Base-by-base conservation (phyloP, 2,113 vertebrate genomes). In the Microtus oregoni region DNA sequence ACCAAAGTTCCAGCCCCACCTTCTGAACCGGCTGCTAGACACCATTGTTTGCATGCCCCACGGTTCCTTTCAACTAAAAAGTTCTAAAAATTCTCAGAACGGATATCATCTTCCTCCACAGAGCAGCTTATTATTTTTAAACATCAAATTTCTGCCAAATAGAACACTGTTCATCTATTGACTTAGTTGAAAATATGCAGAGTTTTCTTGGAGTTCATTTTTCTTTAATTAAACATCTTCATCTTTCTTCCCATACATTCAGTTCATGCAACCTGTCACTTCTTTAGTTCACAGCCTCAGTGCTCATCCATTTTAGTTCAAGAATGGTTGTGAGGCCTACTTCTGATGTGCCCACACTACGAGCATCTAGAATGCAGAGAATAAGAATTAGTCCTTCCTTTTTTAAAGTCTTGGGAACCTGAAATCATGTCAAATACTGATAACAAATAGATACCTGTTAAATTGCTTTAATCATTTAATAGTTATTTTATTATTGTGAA, bases 21-120 rank as follows among this genome's bases (percentile, higher is more conserved):
- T 90, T 94, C 78, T 17, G 61, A 89, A 19, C 44, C 47, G 38
- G 63, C n/a, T 92, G 81, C 38, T 68, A 97, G 88, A 97, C 79
- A 79, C 50, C n/a, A 77, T 41, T 90, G 93, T 96, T 95, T 97
- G 83, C 52, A 86, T 86, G 38, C 65, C 86, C 61, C 28, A 28
- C n/a, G 82, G 35, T 94, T 96, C 52, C 72, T 79, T 79, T 92
- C 26, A 47, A 82, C 81, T 86, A 96, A 94, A 97, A 75, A 20
- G 82, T 91, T 95, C 94, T 95, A 92, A 97, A 75, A 50, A 86
- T 95, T 95, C 94, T 95, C 83, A 83, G 81, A 96, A 44, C 82
- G 61, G 50, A 79, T 96, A 61, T 89, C 83, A 89, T 79, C 76
- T 95, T 92, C 87, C 41, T 94, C 68, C n/a, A 96, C 63, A 95